Evolutionary conservation across 37 sponge, comb jelly and placozoan genomes (phyloP), one percentile per base, ranked within the genome.

Genomic region (Amphimedon queenslandica): DNA sequence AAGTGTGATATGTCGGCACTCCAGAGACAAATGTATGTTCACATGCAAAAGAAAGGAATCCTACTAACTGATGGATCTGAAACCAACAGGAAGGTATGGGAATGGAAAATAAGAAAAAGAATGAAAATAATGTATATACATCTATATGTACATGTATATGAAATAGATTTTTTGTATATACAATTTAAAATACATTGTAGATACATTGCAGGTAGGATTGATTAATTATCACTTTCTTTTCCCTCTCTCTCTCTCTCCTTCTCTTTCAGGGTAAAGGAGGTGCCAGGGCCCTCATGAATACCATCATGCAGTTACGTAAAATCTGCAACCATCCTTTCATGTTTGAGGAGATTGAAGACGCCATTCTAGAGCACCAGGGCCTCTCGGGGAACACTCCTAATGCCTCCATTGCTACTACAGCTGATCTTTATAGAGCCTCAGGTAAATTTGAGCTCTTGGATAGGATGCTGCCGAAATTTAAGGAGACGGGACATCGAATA

Each of bases 301-400:
- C 96, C 13, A 98, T 98, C 66, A 86, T 98, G 58, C 99, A 98
- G 80, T 86, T 98, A 32, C 47, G 99, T 38, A 98, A 98, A 84
- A 87, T 98, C 58, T 98, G 99, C 55, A 95, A 98, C 64, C 99
- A 98, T 73, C 99, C 99, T 35, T 98, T 98, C 96, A 94, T 98
- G 91, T 98, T 98, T 64, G 77, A 77, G 10, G 75, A 92, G 32
- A 89, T 98, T 36, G 99, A 98, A 86, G 93, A 86, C 53, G 66
- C 89, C 5, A 74, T 65, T 74, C 78, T 84, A 31, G 84, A 89
- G 40, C 89, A 89, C 66, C 40, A 68, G 4, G 89, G 89, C 2
- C 75, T 79, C 21, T 34, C 61, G 18, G 68, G 81, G 34, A n/a
- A n/a, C n/a, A n/a, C n/a, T n/a, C n/a, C n/a, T n/a, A n/a, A n/a